phyloP scores from a whole-genome alignment of 2,797 vertebrate species.

The Rhinophrynus dorsalis region DNA sequence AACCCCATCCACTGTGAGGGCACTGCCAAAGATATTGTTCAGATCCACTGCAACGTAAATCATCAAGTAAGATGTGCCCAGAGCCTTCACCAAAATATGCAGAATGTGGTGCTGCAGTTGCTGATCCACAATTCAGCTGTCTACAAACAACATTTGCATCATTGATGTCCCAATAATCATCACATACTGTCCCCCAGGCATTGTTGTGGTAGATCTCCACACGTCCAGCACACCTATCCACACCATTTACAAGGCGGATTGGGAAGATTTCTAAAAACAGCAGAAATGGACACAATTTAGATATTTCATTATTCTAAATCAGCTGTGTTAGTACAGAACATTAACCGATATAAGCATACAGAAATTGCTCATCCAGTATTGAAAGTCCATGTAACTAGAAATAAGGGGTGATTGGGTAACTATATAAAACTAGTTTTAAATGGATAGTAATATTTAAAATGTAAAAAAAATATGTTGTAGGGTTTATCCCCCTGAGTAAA shows the following conservation, averaged over 20 bases:
- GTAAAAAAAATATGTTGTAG: too few relatives aligned
- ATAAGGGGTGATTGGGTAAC: too few relatives aligned
- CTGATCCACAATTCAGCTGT: conserved; percentile 55
- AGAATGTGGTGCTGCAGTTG: rapidly evolving
- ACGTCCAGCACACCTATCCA: background rate
- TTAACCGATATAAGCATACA: too few relatives aligned
- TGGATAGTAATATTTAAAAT: too few relatives aligned
- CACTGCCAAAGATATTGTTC: conserved; percentile 52
- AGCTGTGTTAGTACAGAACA: too few relatives aligned
- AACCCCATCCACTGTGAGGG: too few relatives aligned
- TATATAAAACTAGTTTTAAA: too few relatives aligned
- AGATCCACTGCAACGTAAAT: conserved; percentile 46
- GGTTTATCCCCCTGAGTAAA: too few relatives aligned
- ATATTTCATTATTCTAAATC: too few relatives aligned
- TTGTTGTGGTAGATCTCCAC: conserved; percentile 50
- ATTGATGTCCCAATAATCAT: conserved; percentile 52
- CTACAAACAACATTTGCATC: conserved; percentile 48
- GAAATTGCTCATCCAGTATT: too few relatives aligned
- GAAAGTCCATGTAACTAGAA: too few relatives aligned
- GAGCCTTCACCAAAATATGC: conserved; percentile 1
- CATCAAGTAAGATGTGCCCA: conserved; percentile 57
- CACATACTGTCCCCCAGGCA: conserved; percentile 56
- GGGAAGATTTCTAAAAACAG: conserved; percentile 49
- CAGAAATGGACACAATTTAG: too few relatives aligned
- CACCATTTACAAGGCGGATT: conserved; percentile 44